phyloP scores from a whole-genome alignment of 1,140 invertebrate genomes.

The Daktulosphaira vitifoliae region DNA sequence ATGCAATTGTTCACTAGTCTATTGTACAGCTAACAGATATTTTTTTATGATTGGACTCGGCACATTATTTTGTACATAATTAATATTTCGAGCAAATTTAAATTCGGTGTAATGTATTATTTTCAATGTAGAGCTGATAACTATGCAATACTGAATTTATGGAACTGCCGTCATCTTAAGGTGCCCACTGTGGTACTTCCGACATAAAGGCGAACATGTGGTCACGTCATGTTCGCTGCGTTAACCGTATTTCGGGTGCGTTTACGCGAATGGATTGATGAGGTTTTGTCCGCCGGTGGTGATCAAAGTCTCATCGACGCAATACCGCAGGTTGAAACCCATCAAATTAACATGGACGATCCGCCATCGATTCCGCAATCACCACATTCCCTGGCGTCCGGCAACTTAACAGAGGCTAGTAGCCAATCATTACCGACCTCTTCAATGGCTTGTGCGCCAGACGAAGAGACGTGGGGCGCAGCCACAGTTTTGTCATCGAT shows the following conservation, averaged over 20 bases:
- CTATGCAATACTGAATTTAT: too few relatives aligned
- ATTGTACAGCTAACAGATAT: too few relatives aligned
- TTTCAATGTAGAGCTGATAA: too few relatives aligned
- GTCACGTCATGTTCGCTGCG: constrained; percentile 9
- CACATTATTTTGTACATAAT: too few relatives aligned
- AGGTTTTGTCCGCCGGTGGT: neutral
- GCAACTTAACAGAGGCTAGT: neutral
- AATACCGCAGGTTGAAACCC: too few relatives aligned
- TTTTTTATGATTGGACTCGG: too few relatives aligned
- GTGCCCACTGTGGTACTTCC: neutral
- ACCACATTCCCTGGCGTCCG: neutral
- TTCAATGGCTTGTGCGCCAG: neutral
- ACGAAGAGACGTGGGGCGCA: neutral
- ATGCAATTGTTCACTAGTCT: too few relatives aligned
- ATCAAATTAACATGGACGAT: neutral
- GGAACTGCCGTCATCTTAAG: too few relatives aligned
- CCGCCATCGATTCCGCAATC: neutral
- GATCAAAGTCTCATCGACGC: neutral
- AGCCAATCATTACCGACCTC: neutral
- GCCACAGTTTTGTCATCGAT: constrained; percentile 10
- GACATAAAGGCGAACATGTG: constrained; percentile 8
- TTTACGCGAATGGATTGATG: neutral
- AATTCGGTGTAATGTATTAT: too few relatives aligned
- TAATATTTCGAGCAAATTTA: too few relatives aligned
- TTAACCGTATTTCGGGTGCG: constrained; percentile 15